Evolutionary conservation across 2,797 vertebrate genomes (phyloP), one percentile per base, ranked within the genome.

Genomic region (Rousettus madagascariensis): DNA sequence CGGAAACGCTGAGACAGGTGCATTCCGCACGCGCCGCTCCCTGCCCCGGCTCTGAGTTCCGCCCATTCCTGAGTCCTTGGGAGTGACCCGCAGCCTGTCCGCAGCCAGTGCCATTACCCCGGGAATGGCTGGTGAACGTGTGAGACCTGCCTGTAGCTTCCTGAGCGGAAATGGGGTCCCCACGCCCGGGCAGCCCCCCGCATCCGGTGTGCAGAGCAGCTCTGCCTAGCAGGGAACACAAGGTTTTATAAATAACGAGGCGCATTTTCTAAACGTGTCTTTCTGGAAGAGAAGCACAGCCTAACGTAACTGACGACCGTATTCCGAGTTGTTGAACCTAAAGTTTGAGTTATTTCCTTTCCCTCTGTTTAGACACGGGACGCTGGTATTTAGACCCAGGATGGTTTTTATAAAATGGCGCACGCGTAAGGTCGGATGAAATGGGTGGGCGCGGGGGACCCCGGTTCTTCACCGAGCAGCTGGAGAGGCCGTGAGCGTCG

Each of bases 91-190:
- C 28, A 93, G 92, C n/a, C 65, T 55, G 46, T 84, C 92, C 41
- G 57, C 66, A 94, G 51, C 13, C 46, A 36, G 28, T 74, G 66
- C 65, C 66, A 1, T 59, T 63, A 55, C 46, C 79, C 46, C 79
- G 87, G 79, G 86, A 97, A 95, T 3, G 66, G 46, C 93, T 85
- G 88, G 46, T 19, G 53, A 90, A 46, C 26, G 1, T 0, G 0
- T 0, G 86, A 96, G 94, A 96, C 79, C 43, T 63, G 59, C 26
- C 28, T 38, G 49, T 51, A 6, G 90, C 92, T 95, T 78, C 87
- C 38, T 55, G 22, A 11, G 22, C 3, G 17, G 71, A 78, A 36
- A 33, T 33, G 33, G 33, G 33, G 7, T 2, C 8, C 9, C 19
- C 26, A 41, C 72, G 15, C 9, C 36, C 6, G 0, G 30, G 30